These are phyloP conservation scores for Hypomecis atomaria DNA, from an alignment of 2,888 invertebrate genomes.

Conservation along the genomic window DNA sequence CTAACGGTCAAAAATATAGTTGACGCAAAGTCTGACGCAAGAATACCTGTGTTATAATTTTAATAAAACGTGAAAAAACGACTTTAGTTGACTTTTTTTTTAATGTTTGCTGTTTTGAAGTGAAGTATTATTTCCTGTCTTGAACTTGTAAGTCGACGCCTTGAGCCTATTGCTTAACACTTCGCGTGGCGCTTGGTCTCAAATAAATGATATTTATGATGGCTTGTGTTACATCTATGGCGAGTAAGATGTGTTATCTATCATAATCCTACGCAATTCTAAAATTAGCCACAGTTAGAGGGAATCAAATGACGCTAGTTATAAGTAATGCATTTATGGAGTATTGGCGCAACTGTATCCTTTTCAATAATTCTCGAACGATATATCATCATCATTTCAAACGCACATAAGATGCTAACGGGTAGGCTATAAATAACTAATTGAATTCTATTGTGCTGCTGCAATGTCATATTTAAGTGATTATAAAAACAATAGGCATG, in stretches of 20 bases:
- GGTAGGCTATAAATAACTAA: too few species aligned
- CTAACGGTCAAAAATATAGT: too few species aligned
- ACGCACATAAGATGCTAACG: too few species aligned
- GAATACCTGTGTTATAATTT: not conserved
- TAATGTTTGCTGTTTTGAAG: not conserved
- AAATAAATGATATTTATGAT: slow-evolving; percentile 27
- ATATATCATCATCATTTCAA: too few species aligned
- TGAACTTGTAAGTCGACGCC: not conserved
- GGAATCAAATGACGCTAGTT: not conserved
- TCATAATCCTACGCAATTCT: slow-evolving; percentile 25
- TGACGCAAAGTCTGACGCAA: not conserved
- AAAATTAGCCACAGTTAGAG: slow-evolving; percentile 8
- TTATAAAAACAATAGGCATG: too few species aligned
- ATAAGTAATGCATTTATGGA: not conserved
- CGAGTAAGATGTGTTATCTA: slow-evolving; percentile 22
- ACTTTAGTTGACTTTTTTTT: too few species aligned
- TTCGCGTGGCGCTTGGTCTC: slow-evolving; percentile 25
- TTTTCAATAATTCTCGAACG: too few species aligned
- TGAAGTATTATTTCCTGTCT: not conserved
- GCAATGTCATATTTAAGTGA: too few species aligned
- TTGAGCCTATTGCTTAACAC: slow-evolving; percentile 20
- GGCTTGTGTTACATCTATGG: slow-evolving; percentile 26
- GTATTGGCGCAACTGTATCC: too few species aligned
- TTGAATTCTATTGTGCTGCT: too few species aligned
- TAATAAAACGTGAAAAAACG: too few species aligned